Evolutionary conservation across 2,797 vertebrate species (phyloP).

Genomic region (Neomorphus geoffroyi): DNA sequence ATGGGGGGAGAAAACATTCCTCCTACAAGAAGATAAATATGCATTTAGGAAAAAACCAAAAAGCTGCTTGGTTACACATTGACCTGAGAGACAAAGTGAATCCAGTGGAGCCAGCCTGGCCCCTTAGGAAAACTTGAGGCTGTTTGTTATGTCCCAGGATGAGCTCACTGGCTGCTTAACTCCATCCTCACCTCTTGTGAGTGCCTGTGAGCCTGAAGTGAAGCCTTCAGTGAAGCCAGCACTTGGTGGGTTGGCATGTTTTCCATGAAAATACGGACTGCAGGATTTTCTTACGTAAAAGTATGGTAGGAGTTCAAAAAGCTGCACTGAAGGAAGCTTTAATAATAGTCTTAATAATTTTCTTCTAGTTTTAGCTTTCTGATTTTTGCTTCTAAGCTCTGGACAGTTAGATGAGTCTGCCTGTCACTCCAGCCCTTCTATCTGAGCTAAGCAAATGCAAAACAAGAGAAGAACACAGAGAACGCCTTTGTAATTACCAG

Average conservation of each 20-base stretch:
- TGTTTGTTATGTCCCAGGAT: conserved; percentile 1
- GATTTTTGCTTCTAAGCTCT: neutral
- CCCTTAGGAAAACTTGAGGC: conserved; percentile 52
- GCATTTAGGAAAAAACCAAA: neutral
- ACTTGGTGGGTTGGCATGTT: accelerated
- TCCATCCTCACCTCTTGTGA: neutral
- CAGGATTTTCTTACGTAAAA: accelerated
- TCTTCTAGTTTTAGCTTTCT: neutral
- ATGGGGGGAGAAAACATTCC: neutral
- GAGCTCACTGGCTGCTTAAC: conserved; percentile 40
- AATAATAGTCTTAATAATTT: neutral
- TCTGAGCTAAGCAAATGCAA: neutral
- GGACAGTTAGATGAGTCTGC: neutral
- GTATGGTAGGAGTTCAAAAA: neutral
- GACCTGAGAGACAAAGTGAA: conserved; percentile 50
- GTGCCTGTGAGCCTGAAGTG: neutral
- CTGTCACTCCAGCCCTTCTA: neutral
- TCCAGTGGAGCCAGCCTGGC: conserved; percentile 40
- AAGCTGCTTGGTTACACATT: conserved; percentile 31
- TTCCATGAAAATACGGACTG: accelerated
- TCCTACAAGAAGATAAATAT: conserved; percentile 13
- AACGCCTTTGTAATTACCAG: neutral
- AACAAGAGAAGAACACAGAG: neutral
- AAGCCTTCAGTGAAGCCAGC: neutral
- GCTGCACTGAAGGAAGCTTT: neutral